Evolutionary conservation across 2,113 vertebrate species (phyloP).

Genomic region (Hippocampus mohnikei): DNA sequence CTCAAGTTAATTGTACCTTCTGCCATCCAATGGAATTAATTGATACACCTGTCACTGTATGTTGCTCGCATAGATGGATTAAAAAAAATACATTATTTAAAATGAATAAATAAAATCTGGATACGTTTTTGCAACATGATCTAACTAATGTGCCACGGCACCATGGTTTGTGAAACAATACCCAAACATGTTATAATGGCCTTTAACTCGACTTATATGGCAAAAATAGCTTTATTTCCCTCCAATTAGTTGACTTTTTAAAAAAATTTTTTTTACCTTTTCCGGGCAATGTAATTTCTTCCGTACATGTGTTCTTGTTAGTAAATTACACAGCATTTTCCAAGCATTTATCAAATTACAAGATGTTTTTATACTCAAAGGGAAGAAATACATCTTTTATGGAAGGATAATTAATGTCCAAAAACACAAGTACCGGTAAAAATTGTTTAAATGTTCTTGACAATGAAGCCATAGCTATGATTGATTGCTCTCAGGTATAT

Average conservation of each 20-base stretch:
- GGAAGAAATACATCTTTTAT: not conserved
- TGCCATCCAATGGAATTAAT: not conserved
- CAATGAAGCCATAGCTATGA: conserved; percentile 46
- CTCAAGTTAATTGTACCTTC: not conserved
- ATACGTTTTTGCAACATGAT: not conserved
- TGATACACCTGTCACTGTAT: not conserved
- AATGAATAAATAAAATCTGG: not conserved
- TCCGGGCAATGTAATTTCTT: not conserved
- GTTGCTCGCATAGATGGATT: not conserved
- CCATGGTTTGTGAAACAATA: not conserved
- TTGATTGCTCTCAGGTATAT: conserved; percentile 48
- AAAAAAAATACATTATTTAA: not conserved
- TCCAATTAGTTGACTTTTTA: not conserved
- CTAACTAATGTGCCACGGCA: not conserved
- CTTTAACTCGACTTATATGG: not conserved
- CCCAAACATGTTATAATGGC: not conserved
- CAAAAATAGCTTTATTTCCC: not conserved
- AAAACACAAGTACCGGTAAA: not conserved
- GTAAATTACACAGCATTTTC: not conserved
- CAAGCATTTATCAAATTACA: not conserved
- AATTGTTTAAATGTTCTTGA: conserved; percentile 9
- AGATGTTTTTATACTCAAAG: not conserved
- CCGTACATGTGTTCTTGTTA: not conserved
- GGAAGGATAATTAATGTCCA: not conserved
- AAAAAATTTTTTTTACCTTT: not conserved